Evolutionary conservation across 2,113 vertebrate genomes (phyloP).

Genomic region (Ursus arctos): DNA sequence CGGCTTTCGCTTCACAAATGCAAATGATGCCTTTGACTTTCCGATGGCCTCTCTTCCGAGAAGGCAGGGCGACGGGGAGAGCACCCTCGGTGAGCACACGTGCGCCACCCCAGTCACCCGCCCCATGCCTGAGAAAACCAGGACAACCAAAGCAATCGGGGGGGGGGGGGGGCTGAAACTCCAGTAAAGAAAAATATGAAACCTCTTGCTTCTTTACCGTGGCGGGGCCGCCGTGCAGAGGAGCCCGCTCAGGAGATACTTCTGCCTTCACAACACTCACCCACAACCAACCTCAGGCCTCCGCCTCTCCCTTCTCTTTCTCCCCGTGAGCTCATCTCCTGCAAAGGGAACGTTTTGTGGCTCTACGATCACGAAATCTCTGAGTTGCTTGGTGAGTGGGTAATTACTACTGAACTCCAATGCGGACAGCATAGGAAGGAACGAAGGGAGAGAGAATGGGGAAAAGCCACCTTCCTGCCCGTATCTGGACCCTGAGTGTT

Average conservation of each 20-base stretch:
- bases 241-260: rapidly evolving
- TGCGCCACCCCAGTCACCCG: rapidly evolving
- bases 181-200: not conserved
- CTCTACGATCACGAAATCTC: not conserved
- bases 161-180: too few species aligned
- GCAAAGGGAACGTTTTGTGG: not conserved
- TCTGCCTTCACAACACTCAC: rapidly evolving
- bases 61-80: not conserved
- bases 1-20: not conserved
- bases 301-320: not conserved
- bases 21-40: not conserved
- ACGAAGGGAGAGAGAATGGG: too few species aligned
- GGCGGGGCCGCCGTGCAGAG: rapidly evolving
- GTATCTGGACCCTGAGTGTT: rapidly evolving
- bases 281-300: rapidly evolving
- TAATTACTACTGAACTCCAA: not conserved
- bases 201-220: too few species aligned
- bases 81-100: rapidly evolving
- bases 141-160: rapidly evolving
- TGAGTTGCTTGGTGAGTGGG: not conserved
- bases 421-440: not conserved
- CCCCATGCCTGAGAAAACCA: not conserved
- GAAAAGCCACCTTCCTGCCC: not conserved
- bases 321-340: rapidly evolving
- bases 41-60: not conserved